Base-by-base conservation (phyloP, 2,113 vertebrate species). In the Siniperca chuatsi region DNA sequence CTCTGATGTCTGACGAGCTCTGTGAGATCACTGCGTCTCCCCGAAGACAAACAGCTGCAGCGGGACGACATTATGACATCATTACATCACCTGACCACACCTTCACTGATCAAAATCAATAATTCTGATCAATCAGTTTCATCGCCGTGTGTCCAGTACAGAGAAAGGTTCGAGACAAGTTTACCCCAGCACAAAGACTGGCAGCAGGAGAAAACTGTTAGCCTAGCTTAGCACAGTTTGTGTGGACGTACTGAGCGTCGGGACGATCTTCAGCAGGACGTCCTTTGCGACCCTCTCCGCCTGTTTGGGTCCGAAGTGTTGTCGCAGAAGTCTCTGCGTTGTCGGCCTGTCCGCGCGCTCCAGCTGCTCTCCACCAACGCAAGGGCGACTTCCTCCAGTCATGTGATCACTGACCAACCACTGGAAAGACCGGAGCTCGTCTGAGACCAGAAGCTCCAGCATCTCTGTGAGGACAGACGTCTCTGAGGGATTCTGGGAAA, bases 351-450 rank as follows among this genome's bases (percentile, higher is more conserved):
- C 44, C 40, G 55, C 9, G 0, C 64, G 21, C 35, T 73, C 16
- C 23, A 67, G 69, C 42, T 55, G 50, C 9, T 78, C 65, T 54
- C 48, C 46, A 33, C 42, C 60, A 65, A n/a, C 37, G 9, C 3
- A 6, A 57, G 35, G 8, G 13, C 0, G 13, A 37, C 35, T 16
- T 55, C 48, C 78, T 21, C 7, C 29, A 40, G 23, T n/a, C 40
- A 75, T 25, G 57, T 40, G 58, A 58, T 58, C 29, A 1, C 42
- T 50, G 46, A 81, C 23, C 65, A 71, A 40, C 84, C 78, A 86
- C 65, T 72, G 84, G 73, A 87, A 79, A 48, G 46, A 44, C 13
- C 25, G 21, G 9, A 79, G 57, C 33, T 87, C 85, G 8, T 87
- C 75, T 52, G 70, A 61, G 23, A 65, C 70, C 70, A 83, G 64